Percentiles rank a stretch among this genome's conserved stretches.
Conservation (phyloP, 1,140 invertebrate genomes). For the Polyergus mexicanus region DNA sequence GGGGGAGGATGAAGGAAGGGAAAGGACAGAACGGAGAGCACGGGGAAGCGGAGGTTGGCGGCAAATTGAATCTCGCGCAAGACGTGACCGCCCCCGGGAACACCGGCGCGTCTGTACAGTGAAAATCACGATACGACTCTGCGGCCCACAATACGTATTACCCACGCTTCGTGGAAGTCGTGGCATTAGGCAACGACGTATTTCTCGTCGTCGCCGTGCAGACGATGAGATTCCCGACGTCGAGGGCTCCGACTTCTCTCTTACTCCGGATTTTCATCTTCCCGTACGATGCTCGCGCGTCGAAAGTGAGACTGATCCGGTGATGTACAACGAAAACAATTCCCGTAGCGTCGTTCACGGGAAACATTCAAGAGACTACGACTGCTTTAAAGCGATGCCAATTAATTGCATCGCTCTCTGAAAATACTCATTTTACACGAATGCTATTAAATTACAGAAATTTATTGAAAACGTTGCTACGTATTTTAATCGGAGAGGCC, state of each 20-base stretch:
- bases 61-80: slow-evolving; percentile 83
- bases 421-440: neutral
- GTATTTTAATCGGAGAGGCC: neutral
- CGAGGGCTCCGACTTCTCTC: slow-evolving; percentile 39
- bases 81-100: slow-evolving; percentile 85
- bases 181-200: slow-evolving; percentile 75
- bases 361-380: slow-evolving; percentile 12
- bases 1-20: slow-evolving; percentile 46
- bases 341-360: neutral
- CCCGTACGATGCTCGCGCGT: slow-evolving; percentile 36
- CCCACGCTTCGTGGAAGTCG: slow-evolving; percentile 74
- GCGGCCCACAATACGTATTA: slow-evolving; percentile 82
- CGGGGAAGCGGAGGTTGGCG: slow-evolving; percentile 64
- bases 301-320: slow-evolving; percentile 34
- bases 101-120: slow-evolving; percentile 80
- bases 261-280: slow-evolving; percentile 68
- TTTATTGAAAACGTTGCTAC: neutral
- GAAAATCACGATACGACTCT: slow-evolving; percentile 85
- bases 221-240: slow-evolving; percentile 69
- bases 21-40: slow-evolving; percentile 58
- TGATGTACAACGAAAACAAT: slow-evolving; percentile 29
- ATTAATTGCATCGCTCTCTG: slow-evolving; percentile 37
- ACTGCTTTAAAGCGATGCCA: slow-evolving; percentile 38
- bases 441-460: neutral
- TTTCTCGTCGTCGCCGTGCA: slow-evolving; percentile 69